A percentile compares a stretch with the other conserved stretches of the same genome.
phyloP scores from a whole-genome alignment of 2,888 invertebrate genomes.

The Andricus curvator region DNA sequence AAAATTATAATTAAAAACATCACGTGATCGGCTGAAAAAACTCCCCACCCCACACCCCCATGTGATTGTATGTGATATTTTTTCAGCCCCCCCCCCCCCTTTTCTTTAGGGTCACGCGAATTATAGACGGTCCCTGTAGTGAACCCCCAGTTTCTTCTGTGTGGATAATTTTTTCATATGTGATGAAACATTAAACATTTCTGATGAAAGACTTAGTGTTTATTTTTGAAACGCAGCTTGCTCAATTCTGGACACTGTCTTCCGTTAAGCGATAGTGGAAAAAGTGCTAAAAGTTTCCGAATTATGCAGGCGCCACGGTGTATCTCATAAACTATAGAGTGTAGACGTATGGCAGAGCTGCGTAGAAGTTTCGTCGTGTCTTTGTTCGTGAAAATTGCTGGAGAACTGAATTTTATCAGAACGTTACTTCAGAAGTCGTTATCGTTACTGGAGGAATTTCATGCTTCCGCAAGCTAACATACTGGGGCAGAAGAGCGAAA shows the following conservation, averaged over 20 bases:
- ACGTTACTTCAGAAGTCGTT: conserved; percentile 49
- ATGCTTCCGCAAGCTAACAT: conserved; percentile 33
- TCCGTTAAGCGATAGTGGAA: conserved; percentile 18
- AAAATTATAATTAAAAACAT: too few relatives aligned
- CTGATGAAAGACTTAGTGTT: background rate
- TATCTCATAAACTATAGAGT: conserved; percentile 16
- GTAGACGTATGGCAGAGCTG: conserved; percentile 19
- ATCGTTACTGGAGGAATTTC: conserved; percentile 39
- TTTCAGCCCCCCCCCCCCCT: too few relatives aligned
- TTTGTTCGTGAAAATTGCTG: conserved; percentile 32
- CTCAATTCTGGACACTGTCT: background rate
- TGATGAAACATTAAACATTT: too few relatives aligned
- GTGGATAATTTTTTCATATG: too few relatives aligned
- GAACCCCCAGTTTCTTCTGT: too few relatives aligned
- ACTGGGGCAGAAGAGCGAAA: conserved; percentile 23
- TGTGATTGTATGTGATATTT: too few relatives aligned
- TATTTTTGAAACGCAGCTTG: background rate
- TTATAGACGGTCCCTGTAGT: too few relatives aligned
- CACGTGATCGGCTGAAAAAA: too few relatives aligned
- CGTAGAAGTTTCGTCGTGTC: conserved; percentile 24
- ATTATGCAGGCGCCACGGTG: conserved; percentile 15
- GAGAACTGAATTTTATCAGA: conserved; percentile 48
- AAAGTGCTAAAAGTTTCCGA: conserved; percentile 14
- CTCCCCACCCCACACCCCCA: too few relatives aligned
- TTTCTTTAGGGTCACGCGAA: too few relatives aligned